phyloP scores from a whole-genome alignment of 2,797 vertebrate genomes.

The Aulostomus chinensis region DNA sequence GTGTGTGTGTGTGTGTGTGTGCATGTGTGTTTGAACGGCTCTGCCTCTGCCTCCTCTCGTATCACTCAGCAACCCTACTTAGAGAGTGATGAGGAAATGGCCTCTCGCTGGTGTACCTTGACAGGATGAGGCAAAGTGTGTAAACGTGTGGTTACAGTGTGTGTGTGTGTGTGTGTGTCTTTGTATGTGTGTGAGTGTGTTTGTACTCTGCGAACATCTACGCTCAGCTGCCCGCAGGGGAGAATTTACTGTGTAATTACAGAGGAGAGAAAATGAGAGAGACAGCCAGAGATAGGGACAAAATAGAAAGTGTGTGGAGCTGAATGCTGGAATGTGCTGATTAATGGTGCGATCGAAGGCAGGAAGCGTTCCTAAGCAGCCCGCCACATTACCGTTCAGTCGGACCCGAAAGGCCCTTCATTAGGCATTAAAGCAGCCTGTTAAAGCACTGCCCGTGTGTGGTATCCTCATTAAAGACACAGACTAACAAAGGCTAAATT shows the following conservation, averaged over 20 bases:
- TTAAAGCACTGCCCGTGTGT: constrained; percentile 69
- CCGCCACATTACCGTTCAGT: constrained; percentile 58
- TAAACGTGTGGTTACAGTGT: constrained; percentile 33
- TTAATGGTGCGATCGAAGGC: constrained; percentile 66
- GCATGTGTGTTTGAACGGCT: constrained; percentile 47
- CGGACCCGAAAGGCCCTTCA: constrained; percentile 63
- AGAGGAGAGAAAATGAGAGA: constrained; percentile 50
- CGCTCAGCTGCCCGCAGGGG: constrained; percentile 49
- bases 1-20: constrained; percentile 21
- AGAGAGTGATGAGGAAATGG: constrained; percentile 55
- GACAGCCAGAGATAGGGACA: constrained; percentile 44
- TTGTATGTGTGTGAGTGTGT: not conserved
- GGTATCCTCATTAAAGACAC: constrained; percentile 66
- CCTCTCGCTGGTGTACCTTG: constrained; percentile 52
- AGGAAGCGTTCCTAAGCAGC: constrained; percentile 61
- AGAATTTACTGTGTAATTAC: constrained; percentile 70
- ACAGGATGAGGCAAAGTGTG: constrained; percentile 50
- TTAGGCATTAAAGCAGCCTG: constrained; percentile 72
- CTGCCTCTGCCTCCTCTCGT: constrained; percentile 30
- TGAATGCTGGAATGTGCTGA: constrained; percentile 70
- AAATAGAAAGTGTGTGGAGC: constrained; percentile 55
- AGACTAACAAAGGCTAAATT: constrained; percentile 65
- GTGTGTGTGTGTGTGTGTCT: not conserved
- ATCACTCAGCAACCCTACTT: constrained; percentile 54
- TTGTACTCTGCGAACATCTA: constrained; percentile 3